phyloP scores from a whole-genome alignment of 2,797 vertebrate genomes.

The Coilia nasus region DNA sequence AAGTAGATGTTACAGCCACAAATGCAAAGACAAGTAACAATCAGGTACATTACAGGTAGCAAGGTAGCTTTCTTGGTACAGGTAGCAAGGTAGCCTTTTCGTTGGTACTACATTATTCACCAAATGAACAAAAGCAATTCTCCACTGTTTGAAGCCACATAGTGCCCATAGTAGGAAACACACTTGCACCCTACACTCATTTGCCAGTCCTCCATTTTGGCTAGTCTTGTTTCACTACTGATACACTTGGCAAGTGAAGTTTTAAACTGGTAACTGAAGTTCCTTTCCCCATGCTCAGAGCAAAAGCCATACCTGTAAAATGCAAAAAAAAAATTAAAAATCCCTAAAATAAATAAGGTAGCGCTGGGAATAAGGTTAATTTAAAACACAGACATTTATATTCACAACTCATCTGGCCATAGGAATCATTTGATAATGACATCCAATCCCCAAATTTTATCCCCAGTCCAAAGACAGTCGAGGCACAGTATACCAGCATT shows the following conservation, averaged over 20 bases:
- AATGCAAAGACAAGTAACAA: background rate
- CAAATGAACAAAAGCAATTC: background rate
- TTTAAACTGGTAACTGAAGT: background rate
- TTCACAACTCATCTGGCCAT: background rate
- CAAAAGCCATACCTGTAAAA: background rate
- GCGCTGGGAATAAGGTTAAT: background rate
- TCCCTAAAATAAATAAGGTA: background rate
- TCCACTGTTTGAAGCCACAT: background rate
- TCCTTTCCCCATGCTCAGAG: background rate
- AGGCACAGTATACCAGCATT: background rate
- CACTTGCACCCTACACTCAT: background rate
- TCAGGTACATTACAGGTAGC: background rate
- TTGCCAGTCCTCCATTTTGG: background rate
- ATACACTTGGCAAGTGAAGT: background rate
- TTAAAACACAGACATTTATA: background rate
- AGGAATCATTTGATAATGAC: background rate
- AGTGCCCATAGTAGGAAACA: background rate
- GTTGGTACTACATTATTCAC: slow-evolving; percentile 20
- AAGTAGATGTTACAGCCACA: slow-evolving; percentile 23
- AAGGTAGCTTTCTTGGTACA: no score
- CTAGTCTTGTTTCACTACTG: background rate
- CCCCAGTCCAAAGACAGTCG: background rate
- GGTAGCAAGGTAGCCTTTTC: background rate
- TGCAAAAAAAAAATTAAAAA: background rate
- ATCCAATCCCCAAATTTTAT: background rate